Conservation (phyloP, 1,140 invertebrate species). For the Pseudomyrmex dendroicus region DNA sequence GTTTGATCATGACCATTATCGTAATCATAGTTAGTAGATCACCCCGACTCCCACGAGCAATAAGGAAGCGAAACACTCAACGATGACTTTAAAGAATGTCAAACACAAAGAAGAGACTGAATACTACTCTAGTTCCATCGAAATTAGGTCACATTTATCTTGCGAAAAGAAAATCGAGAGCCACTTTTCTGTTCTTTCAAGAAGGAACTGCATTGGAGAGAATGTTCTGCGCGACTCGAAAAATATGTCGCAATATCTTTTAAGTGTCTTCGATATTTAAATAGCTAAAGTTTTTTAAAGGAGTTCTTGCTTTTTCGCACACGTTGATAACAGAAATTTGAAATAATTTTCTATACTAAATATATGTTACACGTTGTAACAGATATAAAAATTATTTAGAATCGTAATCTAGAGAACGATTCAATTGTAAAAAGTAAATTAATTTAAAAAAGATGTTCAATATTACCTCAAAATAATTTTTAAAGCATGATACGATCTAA, state of each 20-base stretch:
- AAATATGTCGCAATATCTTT: not conserved
- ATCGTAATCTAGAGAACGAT: not conserved
- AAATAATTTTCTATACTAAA: not conserved
- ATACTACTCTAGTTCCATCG: not conserved
- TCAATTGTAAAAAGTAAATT: not conserved
- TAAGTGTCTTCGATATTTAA: not conserved
- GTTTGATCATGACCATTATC: constrained; percentile 6
- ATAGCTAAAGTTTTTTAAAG: not conserved
- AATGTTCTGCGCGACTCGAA: not conserved
- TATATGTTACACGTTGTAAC: too few relatives aligned
- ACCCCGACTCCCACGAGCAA: constrained; percentile 14
- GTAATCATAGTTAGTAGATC: constrained; percentile 9
- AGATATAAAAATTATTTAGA: not conserved
- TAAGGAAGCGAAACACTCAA: not conserved
- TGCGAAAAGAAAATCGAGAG: not conserved
- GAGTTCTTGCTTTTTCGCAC: not conserved
- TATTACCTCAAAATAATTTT: not conserved
- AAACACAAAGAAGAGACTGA: constrained; percentile 5
- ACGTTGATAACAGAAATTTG: too few relatives aligned
- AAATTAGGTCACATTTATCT: constrained; percentile 39
- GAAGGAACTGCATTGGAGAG: not conserved
- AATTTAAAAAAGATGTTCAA: not conserved
- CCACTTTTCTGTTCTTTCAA: constrained; percentile 8
- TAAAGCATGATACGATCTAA: not conserved
- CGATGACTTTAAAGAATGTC: not conserved